A percentile compares a stretch with the other conserved stretches of the same genome.
phyloP scores from a whole-genome alignment of 2,113 vertebrate genomes.

The Psettodes erumei region DNA sequence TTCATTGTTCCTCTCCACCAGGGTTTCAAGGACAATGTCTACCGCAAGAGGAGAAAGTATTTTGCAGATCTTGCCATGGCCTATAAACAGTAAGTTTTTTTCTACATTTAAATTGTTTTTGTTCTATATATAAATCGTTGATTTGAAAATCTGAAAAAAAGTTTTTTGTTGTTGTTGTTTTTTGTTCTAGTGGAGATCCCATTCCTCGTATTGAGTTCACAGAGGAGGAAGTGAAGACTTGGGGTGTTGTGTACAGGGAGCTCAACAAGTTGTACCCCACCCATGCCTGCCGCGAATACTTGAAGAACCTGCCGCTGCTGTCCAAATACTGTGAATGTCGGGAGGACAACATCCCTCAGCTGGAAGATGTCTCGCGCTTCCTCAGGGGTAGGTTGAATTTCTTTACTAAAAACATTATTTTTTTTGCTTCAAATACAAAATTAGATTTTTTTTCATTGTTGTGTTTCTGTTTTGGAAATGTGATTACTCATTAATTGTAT shows the following conservation, averaged over 20 bases:
- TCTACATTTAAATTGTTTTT: neutral
- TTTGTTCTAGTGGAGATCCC: slow-evolving; percentile 87
- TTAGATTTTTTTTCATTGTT: neutral
- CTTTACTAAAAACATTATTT: neutral
- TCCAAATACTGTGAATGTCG: slow-evolving; percentile 92
- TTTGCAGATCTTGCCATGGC: slow-evolving; percentile 97
- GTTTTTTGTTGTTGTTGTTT: neutral
- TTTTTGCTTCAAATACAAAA: neutral
- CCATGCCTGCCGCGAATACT: slow-evolving; percentile 94
- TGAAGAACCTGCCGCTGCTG: slow-evolving; percentile 96
- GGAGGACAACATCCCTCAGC: slow-evolving; percentile 97
- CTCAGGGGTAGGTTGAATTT: slow-evolving; percentile 85
- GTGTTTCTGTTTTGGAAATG: neutral
- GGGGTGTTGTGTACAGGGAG: slow-evolving; percentile 95
- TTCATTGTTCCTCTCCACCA: slow-evolving; percentile 53
- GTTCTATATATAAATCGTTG: neutral
- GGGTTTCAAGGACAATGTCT: slow-evolving; percentile 99
- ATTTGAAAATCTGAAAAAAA: neutral
- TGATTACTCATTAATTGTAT: neutral
- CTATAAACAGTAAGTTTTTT: slow-evolving; percentile 90
- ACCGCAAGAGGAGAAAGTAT: slow-evolving; percentile 95
- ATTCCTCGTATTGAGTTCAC: slow-evolving; percentile 95
- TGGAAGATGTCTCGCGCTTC: slow-evolving; percentile 96
- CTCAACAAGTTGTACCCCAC: slow-evolving; percentile 95
- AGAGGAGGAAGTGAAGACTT: slow-evolving; percentile 95